Evolutionary conservation across 30 jellyfish, hydroid and myxozoan species (phyloP).

Genomic region (Catostylus mosaicus): DNA sequence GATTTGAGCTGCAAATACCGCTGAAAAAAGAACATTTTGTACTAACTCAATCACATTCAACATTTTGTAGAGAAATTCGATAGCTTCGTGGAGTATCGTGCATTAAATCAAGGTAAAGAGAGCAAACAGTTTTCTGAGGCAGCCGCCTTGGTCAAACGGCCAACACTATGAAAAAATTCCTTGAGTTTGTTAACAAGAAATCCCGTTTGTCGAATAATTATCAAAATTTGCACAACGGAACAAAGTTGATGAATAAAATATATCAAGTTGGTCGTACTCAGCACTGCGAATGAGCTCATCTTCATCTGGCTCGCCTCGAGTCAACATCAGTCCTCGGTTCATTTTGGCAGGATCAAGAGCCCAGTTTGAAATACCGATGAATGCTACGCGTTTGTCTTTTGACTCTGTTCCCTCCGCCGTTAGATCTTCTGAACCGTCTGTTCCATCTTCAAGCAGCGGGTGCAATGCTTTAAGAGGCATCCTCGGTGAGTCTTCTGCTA

Average conservation of each 20-base stretch:
- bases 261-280: conserved; percentile 50
- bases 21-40: no score
- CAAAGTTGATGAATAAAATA: no score
- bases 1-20: conserved; percentile 63
- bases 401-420: conserved; percentile 58
- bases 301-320: conserved; percentile 71
- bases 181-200: no score
- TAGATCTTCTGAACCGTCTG: conserved; percentile 88
- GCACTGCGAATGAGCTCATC: conserved; percentile 74
- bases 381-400: conserved; percentile 74
- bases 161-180: no score
- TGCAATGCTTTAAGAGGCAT: conserved; percentile 91
- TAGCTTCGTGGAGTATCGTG: no score
- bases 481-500: conserved; percentile 87
- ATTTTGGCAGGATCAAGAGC: conserved; percentile 84
- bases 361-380: conserved; percentile 86
- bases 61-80: no score
- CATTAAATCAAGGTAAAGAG: no score
- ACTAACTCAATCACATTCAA: no score
- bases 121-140: no score
- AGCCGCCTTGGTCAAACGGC: no score
- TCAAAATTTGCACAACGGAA: no score
- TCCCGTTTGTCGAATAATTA: no score
- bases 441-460: conserved; percentile 89
- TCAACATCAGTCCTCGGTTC: conserved; percentile 80